phyloP scores from a whole-genome alignment of 2,113 vertebrate genomes.

The Neolamprologus devosi region DNA sequence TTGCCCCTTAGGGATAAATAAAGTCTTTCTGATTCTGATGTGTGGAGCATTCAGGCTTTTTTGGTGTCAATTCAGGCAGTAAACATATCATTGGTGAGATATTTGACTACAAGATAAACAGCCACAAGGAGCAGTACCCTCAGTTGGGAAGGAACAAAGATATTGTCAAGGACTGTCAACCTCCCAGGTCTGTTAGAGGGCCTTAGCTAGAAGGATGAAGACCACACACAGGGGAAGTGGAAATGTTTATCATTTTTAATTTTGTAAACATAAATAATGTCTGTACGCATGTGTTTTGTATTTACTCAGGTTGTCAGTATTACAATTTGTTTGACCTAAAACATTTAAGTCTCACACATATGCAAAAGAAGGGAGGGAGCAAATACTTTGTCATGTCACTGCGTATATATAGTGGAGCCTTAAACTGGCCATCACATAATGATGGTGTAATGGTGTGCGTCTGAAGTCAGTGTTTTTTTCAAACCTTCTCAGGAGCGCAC shows the following conservation, averaged over 20 bases:
- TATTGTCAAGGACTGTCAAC: background rate
- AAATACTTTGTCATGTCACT: background rate
- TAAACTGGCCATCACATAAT: background rate
- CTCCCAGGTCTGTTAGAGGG: background rate
- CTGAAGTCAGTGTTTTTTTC: background rate
- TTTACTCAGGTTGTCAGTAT: background rate
- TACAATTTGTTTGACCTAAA: background rate
- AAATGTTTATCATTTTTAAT: background rate
- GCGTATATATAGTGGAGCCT: background rate
- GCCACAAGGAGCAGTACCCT: background rate
- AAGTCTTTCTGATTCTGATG: background rate
- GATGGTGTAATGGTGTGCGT: background rate
- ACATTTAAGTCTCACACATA: background rate
- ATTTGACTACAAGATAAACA: background rate
- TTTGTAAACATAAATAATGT: background rate
- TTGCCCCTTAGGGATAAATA: background rate
- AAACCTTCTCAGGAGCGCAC: slow-evolving; percentile 78
- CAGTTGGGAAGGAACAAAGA: background rate
- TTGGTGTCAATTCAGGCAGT: background rate
- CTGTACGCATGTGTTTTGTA: background rate
- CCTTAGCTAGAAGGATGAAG: background rate
- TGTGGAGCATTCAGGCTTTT: background rate
- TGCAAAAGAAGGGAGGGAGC: background rate
- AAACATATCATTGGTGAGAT: background rate
- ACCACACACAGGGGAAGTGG: background rate